Conservation (phyloP, 2,888 invertebrate genomes). For the Phasia obesa region DNA sequence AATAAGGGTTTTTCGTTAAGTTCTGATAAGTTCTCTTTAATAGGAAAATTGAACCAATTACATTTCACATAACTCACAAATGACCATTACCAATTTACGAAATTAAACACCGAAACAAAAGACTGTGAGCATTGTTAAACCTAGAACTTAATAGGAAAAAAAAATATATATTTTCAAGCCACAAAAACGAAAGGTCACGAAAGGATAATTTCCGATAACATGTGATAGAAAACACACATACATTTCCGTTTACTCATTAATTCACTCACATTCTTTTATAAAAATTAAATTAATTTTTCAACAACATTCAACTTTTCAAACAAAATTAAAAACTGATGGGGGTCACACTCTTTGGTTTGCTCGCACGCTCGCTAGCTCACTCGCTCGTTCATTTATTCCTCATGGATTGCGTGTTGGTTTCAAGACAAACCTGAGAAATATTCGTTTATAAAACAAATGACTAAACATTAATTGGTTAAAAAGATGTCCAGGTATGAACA, state of each 20-base stretch:
- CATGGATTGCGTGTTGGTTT: conserved; percentile 49
- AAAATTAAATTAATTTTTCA: conserved; percentile 53
- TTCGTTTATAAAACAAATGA: conserved; percentile 62
- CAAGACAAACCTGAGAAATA: conserved; percentile 59
- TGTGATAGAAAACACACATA: conserved; percentile 57
- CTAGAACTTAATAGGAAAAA: conserved; percentile 7
- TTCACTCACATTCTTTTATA: conserved; percentile 23
- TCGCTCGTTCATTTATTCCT: background rate
- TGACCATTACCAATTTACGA: conserved; percentile 68
- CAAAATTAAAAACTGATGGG: conserved; percentile 51
- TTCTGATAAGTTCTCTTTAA: background rate
- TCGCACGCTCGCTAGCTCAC: no score
- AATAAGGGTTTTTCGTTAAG: conserved; percentile 36
- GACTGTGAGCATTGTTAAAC: conserved; percentile 21
- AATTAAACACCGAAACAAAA: conserved; percentile 64
- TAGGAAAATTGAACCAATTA: conserved; percentile 61
- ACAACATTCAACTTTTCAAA: conserved; percentile 50
- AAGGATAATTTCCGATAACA: conserved; percentile 72
- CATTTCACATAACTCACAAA: conserved; percentile 60
- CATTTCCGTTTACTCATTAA: background rate
- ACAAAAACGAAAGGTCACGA: conserved; percentile 72
- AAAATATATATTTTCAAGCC: conserved; percentile 26
- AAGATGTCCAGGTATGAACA: conserved; percentile 51
- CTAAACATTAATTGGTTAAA: conserved; percentile 62
- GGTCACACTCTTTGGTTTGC: conserved; percentile 35